A percentile compares a stretch with the other conserved stretches of the same genome.
Evolutionary conservation across 2,888 invertebrate genomes (phyloP).

Genomic region (Drosophila robusta): DNA sequence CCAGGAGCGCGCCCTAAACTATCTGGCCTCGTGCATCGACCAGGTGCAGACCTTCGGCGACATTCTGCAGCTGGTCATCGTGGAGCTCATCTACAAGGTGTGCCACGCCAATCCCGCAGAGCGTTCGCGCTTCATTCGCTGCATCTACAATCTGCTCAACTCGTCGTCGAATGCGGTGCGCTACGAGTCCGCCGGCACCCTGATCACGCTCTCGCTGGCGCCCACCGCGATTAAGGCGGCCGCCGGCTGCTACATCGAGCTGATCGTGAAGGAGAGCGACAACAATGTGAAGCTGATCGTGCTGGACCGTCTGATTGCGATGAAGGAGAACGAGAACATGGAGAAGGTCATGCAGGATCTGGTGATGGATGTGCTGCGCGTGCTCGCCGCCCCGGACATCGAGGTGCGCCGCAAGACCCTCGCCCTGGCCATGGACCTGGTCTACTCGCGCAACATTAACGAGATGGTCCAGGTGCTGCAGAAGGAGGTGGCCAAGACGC

Average conservation of each 20-base stretch:
- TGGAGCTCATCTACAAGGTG: conserved; percentile 99
- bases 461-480: conserved; percentile 97
- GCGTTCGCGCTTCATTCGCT: conserved; percentile 98
- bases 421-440: conserved; percentile 94
- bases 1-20: conserved; percentile 96
- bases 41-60: conserved; percentile 98
- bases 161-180: conserved; percentile 98
- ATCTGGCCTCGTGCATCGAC: conserved; percentile 96
- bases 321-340: conserved; percentile 93
- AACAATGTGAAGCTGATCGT: conserved; percentile 99
- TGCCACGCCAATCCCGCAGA: conserved; percentile 98
- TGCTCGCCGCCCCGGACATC: conserved; percentile 95
- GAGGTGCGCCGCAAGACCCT: conserved; percentile 96
- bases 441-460: conserved; percentile 95
- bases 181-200: conserved; percentile 99
- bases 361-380: conserved; percentile 98
- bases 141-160: conserved; percentile 98
- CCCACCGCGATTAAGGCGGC: conserved; percentile 99
- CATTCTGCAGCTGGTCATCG: conserved; percentile 98
- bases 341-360: conserved; percentile 93
- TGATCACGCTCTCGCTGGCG: conserved; percentile 98
- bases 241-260: conserved; percentile 98
- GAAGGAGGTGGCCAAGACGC: conserved; percentile 96
- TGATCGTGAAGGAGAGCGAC: conserved; percentile 99
- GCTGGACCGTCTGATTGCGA: conserved; percentile 94